These are phyloP conservation scores for Petroica traversi DNA, from an alignment of 2,113 vertebrate genomes.

Conservation along the genomic window DNA sequence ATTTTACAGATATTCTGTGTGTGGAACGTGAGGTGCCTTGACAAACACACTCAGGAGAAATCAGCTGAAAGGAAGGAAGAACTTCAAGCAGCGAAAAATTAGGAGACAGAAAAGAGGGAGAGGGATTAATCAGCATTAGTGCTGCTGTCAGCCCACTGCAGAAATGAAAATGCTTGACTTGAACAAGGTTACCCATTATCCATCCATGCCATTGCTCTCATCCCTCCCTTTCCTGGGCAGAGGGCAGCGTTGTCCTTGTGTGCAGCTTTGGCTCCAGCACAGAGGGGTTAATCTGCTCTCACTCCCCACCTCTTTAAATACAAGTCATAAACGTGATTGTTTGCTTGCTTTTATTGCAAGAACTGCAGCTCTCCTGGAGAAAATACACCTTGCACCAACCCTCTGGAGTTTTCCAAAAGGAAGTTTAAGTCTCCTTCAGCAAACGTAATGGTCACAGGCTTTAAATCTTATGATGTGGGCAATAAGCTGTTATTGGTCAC, in stretches of 20 bases:
- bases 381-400: background rate
- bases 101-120: background rate
- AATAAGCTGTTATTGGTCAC: background rate
- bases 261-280: background rate
- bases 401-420: background rate
- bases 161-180: background rate
- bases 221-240: background rate
- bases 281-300: conserved; percentile 3
- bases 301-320: background rate
- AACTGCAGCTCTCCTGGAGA: background rate
- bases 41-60: background rate
- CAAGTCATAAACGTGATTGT: background rate
- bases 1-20: background rate
- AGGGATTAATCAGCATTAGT: conserved; percentile 22
- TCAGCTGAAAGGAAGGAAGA: background rate
- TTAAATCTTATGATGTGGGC: background rate
- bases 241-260: background rate
- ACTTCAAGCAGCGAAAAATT: background rate
- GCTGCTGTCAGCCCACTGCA: background rate
- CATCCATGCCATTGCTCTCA: background rate
- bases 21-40: background rate
- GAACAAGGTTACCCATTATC: background rate
- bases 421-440: conserved; percentile 6
- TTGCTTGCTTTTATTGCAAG: conserved; percentile 19
- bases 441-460: background rate